phyloP scores from a whole-genome alignment of 2,888 invertebrate species.

The Miltochrista miniata region DNA sequence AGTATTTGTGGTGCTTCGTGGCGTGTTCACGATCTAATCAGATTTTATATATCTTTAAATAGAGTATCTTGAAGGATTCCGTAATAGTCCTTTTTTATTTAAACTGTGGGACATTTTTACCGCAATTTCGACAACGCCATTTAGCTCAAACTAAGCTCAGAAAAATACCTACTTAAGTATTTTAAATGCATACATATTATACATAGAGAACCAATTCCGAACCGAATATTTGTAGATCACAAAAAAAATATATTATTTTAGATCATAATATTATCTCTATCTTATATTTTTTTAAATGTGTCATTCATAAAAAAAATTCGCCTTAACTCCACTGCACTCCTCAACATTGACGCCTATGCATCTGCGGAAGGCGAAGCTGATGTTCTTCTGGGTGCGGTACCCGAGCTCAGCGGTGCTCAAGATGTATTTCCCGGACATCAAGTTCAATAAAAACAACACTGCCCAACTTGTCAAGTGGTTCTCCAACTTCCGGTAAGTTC shows the following conservation, averaged over 20 bases:
- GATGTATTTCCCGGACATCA: constrained; percentile 99
- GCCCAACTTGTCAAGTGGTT: constrained; percentile 99
- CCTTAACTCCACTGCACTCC: constrained; percentile 95
- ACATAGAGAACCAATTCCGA: too few relatives aligned
- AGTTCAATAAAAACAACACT: constrained; percentile 99
- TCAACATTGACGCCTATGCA: constrained; percentile 99
- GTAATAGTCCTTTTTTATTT: too few relatives aligned
- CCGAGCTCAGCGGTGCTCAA: constrained; percentile 99
- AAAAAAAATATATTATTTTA: too few relatives aligned
- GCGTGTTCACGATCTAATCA: constrained; percentile 69
- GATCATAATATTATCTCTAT: too few relatives aligned
- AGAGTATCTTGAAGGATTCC: constrained; percentile 16
- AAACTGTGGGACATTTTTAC: too few relatives aligned
- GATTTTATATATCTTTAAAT: constrained; percentile 49
- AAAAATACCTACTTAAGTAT: too few relatives aligned
- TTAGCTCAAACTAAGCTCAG: too few relatives aligned
- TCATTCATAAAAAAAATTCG: constrained; percentile 31
- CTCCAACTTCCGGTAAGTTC: constrained; percentile 99
- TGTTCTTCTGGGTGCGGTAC: constrained; percentile 99
- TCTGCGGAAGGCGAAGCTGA: constrained; percentile 99
- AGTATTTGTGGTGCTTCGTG: constrained; percentile 75
- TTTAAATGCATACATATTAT: too few relatives aligned
- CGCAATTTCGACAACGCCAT: too few relatives aligned
- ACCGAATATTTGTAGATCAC: too few relatives aligned
- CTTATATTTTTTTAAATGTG: background rate